These are phyloP conservation scores for Diogma glabrata DNA, from an alignment of 2,888 invertebrate genomes.

Conservation along the genomic window DNA sequence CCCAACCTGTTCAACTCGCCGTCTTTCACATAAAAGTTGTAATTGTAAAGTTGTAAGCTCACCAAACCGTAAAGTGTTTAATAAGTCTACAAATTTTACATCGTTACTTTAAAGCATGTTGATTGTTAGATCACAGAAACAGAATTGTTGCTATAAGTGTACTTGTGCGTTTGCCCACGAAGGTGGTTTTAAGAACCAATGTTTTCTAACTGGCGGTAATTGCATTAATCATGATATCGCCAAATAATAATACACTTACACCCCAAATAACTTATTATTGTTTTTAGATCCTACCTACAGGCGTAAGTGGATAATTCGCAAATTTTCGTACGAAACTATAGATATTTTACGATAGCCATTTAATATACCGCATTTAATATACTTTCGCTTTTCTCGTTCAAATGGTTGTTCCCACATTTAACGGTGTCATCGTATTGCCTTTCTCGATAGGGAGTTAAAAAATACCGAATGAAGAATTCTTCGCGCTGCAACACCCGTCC, in stretches of 20 bases:
- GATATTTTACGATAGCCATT: background rate
- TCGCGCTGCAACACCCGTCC: slow-evolving; percentile 26
- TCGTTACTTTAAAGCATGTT: slow-evolving; percentile 22
- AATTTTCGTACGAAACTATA: background rate
- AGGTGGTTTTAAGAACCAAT: background rate
- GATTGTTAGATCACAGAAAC: slow-evolving; percentile 5
- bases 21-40: too few species aligned
- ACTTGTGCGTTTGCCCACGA: background rate
- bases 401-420: background rate
- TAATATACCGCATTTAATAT: background rate
- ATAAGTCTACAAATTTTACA: too few species aligned
- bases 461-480: slow-evolving; percentile 11
- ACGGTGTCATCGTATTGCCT: slow-evolving; percentile 14
- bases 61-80: too few species aligned
- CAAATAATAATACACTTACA: background rate
- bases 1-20: too few species aligned
- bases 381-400: background rate
- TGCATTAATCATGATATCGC: background rate
- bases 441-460: slow-evolving; percentile 16
- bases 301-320: too few species aligned
- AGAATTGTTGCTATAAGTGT: background rate
- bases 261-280: background rate
- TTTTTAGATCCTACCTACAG: background rate
- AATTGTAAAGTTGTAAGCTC: too few species aligned
- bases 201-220: background rate